A percentile compares a stretch with the other conserved stretches of the same genome.
phyloP scores from a whole-genome alignment of 2,113 vertebrate genomes.

The Pyxicephalus adspersus region DNA sequence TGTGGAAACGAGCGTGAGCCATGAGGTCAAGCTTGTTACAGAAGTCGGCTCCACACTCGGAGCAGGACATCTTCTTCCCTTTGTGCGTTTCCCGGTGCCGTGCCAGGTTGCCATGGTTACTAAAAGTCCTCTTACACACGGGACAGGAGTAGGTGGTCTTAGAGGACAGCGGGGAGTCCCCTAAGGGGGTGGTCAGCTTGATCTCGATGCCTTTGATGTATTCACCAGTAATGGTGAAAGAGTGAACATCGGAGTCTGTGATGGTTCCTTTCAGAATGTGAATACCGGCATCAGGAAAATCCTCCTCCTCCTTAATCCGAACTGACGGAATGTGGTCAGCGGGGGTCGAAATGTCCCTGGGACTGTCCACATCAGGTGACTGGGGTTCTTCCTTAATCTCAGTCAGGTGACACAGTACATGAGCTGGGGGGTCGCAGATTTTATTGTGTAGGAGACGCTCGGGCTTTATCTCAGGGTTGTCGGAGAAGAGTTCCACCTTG shows the following conservation, averaged over 20 bases:
- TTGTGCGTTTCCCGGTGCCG: constrained; percentile 29
- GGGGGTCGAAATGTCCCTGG: not conserved
- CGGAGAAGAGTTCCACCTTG: too few relatives aligned
- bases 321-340: not conserved
- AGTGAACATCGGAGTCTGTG: not conserved
- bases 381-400: constrained; percentile 7
- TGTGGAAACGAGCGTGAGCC: not conserved
- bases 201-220: constrained; percentile 21
- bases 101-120: constrained; percentile 25
- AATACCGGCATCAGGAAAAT: not conserved
- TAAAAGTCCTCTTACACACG: constrained; percentile 24
- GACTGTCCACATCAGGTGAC: not conserved
- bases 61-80: constrained; percentile 28
- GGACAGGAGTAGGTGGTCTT: constrained; percentile 12
- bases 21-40: constrained; percentile 19
- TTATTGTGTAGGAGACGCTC: too few relatives aligned
- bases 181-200: not conserved
- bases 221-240: constrained; percentile 21
- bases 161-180: not conserved
- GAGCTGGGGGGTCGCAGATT: not conserved
- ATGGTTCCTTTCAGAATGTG: not conserved
- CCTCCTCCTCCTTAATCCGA: not conserved
- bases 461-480: too few relatives aligned
- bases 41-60: constrained; percentile 26
- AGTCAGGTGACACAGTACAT: not conserved